Evolutionary conservation across 2,888 invertebrate genomes (phyloP), one percentile per base, ranked within the genome.

Genomic region (Acleris sparsana): DNA sequence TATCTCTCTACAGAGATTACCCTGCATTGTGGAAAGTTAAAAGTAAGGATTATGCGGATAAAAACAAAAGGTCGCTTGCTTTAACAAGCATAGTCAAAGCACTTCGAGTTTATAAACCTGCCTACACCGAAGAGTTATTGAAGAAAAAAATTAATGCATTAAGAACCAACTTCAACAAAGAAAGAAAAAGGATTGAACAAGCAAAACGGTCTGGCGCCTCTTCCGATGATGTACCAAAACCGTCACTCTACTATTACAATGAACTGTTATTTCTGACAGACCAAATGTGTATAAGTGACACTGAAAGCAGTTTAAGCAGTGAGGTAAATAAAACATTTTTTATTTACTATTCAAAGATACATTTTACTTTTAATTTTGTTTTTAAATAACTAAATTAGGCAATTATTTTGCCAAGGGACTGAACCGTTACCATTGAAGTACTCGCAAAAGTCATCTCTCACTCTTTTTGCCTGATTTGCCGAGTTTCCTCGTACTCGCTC

Each of bases 221-320:
- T 49, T 16, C 49, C 13, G 49, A 49, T 49, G 49, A 20, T 57
- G 58, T 62, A 57, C 57, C 62, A 57, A 61, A 66, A 66, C 66
- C 66, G 62, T 57, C 57, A 62, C 63, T 63, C 60, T 49, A 16
- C 16, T 49, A 49, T 25, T 25, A 68, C 67, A 66, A 68, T 66
- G 67, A 67, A 66, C 63, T 68, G 63, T 63, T 68, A 53, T 71
- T 66, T 61, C 64, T 70, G 60, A 52, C 65, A 64, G 70, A 70
- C 57, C 69, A 70, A 69, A 69, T 70, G 63, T 67, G 67, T 67
- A 70, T 65, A 70, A 65, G 69, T 69, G 64, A 69, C 62, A 67
- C 69, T 69, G 67, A 69, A 67, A 69, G 65, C 62, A 70, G 69
- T 70, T 67, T 67, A 67, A 69, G 65, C 67, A 67, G 67, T 70